These are phyloP conservation scores for Diogma glabrata DNA, from an alignment of 2,888 invertebrate species.

Conservation along the genomic window DNA sequence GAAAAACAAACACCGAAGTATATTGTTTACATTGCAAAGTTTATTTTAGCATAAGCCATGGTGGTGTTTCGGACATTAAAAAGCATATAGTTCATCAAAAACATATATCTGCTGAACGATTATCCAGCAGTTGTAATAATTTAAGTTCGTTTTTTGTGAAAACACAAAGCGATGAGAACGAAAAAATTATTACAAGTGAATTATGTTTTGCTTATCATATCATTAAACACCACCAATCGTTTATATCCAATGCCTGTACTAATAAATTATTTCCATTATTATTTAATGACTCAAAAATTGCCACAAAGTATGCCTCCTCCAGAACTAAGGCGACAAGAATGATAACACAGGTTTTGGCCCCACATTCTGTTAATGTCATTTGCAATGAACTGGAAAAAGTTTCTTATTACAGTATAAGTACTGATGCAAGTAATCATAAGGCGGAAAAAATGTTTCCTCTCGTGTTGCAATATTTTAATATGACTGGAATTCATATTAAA, in stretches of 20 bases:
- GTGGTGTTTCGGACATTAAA: constrained; percentile 7
- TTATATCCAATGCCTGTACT: neutral
- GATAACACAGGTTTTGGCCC: neutral
- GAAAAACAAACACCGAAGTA: neutral
- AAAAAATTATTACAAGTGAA: constrained; percentile 2
- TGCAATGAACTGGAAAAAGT: neutral
- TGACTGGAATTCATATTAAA: constrained; percentile 2
- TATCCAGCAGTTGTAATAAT: neutral
- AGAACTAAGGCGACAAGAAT: constrained; percentile 7
- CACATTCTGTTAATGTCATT: neutral
- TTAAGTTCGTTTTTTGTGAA: constrained; percentile 7
- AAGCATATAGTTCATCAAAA: constrained; percentile 4
- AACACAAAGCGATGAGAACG: neutral
- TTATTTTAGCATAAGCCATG: constrained; percentile 7
- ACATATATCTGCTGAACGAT: constrained; percentile 4
- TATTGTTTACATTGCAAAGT: constrained; percentile 6
- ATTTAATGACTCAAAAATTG: constrained; percentile 11
- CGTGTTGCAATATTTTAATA: constrained; percentile 6
- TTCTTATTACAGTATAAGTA: constrained; percentile 7
- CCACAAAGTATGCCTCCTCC: constrained; percentile 11
- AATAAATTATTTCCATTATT: constrained; percentile 13
- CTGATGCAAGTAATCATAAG: constrained; percentile 8
- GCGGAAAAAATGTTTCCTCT: constrained; percentile 3
- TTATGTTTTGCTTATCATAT: constrained; percentile 3
- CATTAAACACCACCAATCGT: constrained; percentile 4